Base-by-base conservation (phyloP, 2,888 invertebrate species). In the Cosmia pyralina region DNA sequence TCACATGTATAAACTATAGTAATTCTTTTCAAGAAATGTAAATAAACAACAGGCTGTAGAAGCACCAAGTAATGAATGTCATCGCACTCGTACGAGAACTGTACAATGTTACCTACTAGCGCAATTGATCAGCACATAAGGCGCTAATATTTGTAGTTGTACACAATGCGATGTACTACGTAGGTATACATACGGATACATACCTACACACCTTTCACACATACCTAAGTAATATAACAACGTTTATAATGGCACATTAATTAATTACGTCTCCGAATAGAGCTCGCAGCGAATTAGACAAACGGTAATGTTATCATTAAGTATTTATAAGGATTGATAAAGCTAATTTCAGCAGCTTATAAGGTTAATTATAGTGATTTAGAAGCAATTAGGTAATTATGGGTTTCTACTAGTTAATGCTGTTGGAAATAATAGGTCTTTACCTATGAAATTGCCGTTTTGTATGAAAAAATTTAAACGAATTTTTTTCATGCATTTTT, bases 241-340 rank as follows among this genome's bases (percentile, higher is more conserved):
- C 60, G 55, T 59, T 52, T 15, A 44, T 62, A 57, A 68, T 68
- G 28, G 77, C 15, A 72, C 53, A 59, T 69, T 78, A 46, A 72
- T 82, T 63, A 58, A 62, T 77, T 59, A 50, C 38, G 62, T 52
- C 38, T 59, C 50, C 38, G 55, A 52, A 55, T 52, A 59, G 53
- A 70, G 62, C 46, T 28, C 11, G 38, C 22, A 48, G 22, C 7
- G 10, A 38, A 34, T 34, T 41, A n/a, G 41, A n/a, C 53, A 48
- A 13, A 17, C 46, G 58, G 5, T 48, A 53, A 41, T 48, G 53
- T 48, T 17, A 34, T 41, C 59, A 48, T 53, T 38, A 28, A 13
- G 8, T 63, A 58, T 72, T 28, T n/a, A 58, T 46, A 46, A 17
- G 34, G 53, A 53, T 77, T 60, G 41, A 19, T 53, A 15, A 17